A percentile compares a stretch with the other conserved stretches of the same genome.
phyloP scores from a whole-genome alignment of 1,140 invertebrate species.

The Drosophila nikananu region DNA sequence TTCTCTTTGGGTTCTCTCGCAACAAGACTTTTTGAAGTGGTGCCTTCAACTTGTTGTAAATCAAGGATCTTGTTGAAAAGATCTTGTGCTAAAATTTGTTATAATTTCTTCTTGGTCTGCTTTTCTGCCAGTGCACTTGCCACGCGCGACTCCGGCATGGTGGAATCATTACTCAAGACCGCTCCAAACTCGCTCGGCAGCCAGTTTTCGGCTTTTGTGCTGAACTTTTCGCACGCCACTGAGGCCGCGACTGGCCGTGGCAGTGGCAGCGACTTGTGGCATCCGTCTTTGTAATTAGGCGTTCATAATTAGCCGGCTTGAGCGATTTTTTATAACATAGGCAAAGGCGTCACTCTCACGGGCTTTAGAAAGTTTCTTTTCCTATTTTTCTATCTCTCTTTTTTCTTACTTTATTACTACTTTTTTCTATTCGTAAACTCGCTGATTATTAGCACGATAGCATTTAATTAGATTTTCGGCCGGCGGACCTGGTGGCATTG shows the following conservation, averaged over 20 bases:
- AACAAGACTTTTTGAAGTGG: not conserved
- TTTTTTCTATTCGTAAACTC: slow-evolving; percentile 27
- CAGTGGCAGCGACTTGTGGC: slow-evolving; percentile 44
- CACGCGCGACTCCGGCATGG: slow-evolving; percentile 67
- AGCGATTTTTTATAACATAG: slow-evolving; percentile 67
- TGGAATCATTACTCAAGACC: slow-evolving; percentile 72
- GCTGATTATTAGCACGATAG: slow-evolving; percentile 77
- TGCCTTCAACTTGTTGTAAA: no score
- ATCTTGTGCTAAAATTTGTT: not conserved
- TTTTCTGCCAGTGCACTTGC: slow-evolving; percentile 43
- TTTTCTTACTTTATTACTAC: slow-evolving; percentile 5
- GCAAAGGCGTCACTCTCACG: slow-evolving; percentile 46
- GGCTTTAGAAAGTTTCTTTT: slow-evolving; percentile 69
- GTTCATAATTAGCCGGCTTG: slow-evolving; percentile 70
- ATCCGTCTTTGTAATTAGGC: slow-evolving; percentile 65
- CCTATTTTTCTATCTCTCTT: not conserved
- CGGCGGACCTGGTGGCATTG: slow-evolving; percentile 36
- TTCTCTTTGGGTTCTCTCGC: no score
- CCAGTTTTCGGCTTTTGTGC: slow-evolving; percentile 55
- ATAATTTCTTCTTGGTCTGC: no score
- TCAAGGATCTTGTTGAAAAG: no score
- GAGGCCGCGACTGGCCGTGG: slow-evolving; percentile 11
- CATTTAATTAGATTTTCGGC: slow-evolving; percentile 74
- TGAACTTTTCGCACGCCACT: slow-evolving; percentile 60
- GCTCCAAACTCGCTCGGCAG: slow-evolving; percentile 20